These are phyloP conservation scores for Chamaetylas fuelleborni DNA, from an alignment of 2,113 vertebrate genomes.

Conservation along the genomic window DNA sequence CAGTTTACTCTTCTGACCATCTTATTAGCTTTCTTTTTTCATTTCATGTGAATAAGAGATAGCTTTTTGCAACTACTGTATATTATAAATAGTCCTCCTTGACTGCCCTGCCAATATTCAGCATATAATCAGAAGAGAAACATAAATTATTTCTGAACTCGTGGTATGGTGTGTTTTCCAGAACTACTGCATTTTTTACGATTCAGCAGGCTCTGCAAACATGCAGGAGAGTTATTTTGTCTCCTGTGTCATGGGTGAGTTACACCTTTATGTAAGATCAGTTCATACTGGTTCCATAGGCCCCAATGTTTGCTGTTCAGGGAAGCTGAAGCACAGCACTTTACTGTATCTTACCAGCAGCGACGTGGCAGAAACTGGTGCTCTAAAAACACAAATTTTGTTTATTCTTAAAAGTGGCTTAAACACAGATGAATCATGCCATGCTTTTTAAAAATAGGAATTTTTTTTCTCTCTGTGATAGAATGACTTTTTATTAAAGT, in stretches of 20 bases:
- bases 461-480: not conserved
- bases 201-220: not conserved
- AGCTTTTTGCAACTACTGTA: not conserved
- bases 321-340: not conserved
- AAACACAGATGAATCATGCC: not conserved
- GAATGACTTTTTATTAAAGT: not conserved
- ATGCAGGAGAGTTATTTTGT: not conserved
- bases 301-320: not conserved
- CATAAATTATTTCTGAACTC: not conserved
- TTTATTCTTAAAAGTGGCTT: not conserved
- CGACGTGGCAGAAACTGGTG: not conserved
- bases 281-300: not conserved
- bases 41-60: not conserved
- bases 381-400: not conserved
- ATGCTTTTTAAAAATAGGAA: accelerated
- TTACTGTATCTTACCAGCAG: not conserved
- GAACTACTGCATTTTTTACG: not conserved
- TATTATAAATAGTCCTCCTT: not conserved
- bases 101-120: not conserved
- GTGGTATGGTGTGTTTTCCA: not conserved
- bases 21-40: not conserved
- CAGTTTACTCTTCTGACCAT: not conserved
- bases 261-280: not conserved
- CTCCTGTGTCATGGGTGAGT: not conserved
- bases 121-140: not conserved